phyloP scores from a whole-genome alignment of 2,797 vertebrate genomes.

The Salmo trutta region DNA sequence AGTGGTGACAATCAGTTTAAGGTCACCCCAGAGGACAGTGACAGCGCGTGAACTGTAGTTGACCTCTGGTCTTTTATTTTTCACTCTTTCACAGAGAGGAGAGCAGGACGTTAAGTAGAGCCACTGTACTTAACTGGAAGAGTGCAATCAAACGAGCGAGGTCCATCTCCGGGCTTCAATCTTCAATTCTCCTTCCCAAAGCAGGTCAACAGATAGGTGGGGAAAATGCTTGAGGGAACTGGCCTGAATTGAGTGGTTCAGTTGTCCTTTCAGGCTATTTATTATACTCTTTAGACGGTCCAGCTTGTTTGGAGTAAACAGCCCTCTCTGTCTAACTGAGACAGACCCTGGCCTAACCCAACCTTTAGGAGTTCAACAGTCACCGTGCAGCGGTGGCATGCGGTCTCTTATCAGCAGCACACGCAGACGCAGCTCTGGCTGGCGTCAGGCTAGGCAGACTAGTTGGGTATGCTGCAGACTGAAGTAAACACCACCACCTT shows the following conservation, averaged over 20 bases:
- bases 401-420: constrained; percentile 54
- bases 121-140: not conserved
- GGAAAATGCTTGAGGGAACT: not conserved
- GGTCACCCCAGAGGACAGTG: constrained; percentile 9
- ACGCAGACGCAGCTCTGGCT: constrained; percentile 53
- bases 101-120: not conserved
- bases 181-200: not conserved
- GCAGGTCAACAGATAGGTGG: not conserved
- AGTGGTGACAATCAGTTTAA: not conserved
- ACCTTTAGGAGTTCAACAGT: not conserved
- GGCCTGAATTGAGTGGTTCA: not conserved
- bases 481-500: constrained; percentile 63
- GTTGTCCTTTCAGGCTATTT: not conserved
- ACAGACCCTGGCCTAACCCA: not conserved
- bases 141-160: constrained; percentile 11
- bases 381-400: no score
- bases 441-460: constrained; percentile 53
- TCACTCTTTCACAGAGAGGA: constrained; percentile 26
- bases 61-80: constrained; percentile 27
- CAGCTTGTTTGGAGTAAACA: not conserved
- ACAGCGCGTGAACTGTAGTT: constrained; percentile 25
- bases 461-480: constrained; percentile 35
- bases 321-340: not conserved
- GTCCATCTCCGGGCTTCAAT: constrained; percentile 14
- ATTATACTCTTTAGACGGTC: not conserved